Percentiles rank a stretch among this genome's conserved stretches.
Evolutionary conservation across 2,797 vertebrate species (phyloP).

Genomic region (Myioborus miniatus): DNA sequence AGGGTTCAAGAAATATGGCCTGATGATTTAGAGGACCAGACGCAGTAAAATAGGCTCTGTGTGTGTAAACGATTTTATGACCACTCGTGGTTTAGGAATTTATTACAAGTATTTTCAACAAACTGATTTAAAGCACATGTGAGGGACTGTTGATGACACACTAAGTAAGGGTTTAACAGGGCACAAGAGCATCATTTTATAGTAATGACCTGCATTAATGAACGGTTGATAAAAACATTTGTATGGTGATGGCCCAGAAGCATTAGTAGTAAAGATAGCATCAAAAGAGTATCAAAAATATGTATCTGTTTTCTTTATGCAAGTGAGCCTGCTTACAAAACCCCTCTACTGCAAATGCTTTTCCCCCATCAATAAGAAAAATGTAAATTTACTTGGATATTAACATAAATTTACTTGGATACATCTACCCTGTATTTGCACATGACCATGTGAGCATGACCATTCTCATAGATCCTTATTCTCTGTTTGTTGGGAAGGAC

Average conservation of each 20-base stretch:
- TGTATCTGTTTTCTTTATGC: neutral
- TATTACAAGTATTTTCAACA: slow-evolving; percentile 1
- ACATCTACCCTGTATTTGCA: neutral
- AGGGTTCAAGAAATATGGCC: neutral
- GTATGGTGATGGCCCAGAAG: neutral
- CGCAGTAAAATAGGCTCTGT: neutral
- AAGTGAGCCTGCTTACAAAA: neutral
- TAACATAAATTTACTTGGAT: neutral
- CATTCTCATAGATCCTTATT: neutral
- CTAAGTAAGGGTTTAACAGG: neutral
- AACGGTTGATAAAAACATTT: neutral
- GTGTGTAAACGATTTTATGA: neutral
- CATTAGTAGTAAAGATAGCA: neutral
- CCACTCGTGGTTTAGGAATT: neutral
- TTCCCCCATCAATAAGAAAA: neutral
- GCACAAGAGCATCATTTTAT: neutral
- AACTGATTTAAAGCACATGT: neutral
- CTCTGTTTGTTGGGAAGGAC: no score
- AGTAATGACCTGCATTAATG: neutral
- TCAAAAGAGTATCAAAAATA: neutral
- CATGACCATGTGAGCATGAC: neutral
- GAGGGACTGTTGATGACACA: neutral
- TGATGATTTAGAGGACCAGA: neutral
- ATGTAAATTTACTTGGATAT: neutral
- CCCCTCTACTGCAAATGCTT: neutral